phyloP scores from a whole-genome alignment of 2,888 invertebrate species.

The Therioaphis trifolii region DNA sequence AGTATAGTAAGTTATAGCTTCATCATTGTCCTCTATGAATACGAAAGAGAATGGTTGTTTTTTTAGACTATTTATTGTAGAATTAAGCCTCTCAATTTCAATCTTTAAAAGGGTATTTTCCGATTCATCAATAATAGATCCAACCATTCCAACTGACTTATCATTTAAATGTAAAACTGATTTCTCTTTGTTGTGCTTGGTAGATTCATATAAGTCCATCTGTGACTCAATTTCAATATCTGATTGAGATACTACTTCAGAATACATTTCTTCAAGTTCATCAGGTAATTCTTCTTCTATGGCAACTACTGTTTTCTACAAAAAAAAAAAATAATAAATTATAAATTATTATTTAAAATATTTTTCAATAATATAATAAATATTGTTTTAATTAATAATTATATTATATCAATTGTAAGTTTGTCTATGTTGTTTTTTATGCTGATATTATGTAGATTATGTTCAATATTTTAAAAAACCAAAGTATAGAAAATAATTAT shows the following conservation, averaged over 20 bases:
- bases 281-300: not conserved
- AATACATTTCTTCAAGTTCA: no score
- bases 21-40: not conserved
- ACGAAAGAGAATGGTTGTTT: slow-evolving; percentile 29
- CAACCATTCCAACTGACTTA: no score
- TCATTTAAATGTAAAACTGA: slow-evolving; percentile 3
- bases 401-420: slow-evolving; percentile 2
- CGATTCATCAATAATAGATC: slow-evolving; percentile 53
- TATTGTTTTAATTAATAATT: slow-evolving; percentile 10
- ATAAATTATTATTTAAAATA: no score
- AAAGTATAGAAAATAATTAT: slow-evolving; percentile 17
- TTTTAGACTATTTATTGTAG: slow-evolving; percentile 14
- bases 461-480: slow-evolving; percentile 17
- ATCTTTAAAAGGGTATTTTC: slow-evolving; percentile 3
- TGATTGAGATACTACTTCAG: no score
- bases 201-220: slow-evolving; percentile 9
- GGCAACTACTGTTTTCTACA: no score
- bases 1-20: slow-evolving; percentile 22
- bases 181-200: slow-evolving; percentile 6
- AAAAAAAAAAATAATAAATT: no score
- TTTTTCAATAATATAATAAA: slow-evolving; percentile 17
- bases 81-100: not conserved
- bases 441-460: slow-evolving; percentile 8
- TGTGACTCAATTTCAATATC: slow-evolving; percentile 1
- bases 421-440: not conserved